Evolutionary conservation across 2,797 vertebrate genomes (phyloP), one percentile per base, ranked within the genome.

Genomic region (Poecile montanus): DNA sequence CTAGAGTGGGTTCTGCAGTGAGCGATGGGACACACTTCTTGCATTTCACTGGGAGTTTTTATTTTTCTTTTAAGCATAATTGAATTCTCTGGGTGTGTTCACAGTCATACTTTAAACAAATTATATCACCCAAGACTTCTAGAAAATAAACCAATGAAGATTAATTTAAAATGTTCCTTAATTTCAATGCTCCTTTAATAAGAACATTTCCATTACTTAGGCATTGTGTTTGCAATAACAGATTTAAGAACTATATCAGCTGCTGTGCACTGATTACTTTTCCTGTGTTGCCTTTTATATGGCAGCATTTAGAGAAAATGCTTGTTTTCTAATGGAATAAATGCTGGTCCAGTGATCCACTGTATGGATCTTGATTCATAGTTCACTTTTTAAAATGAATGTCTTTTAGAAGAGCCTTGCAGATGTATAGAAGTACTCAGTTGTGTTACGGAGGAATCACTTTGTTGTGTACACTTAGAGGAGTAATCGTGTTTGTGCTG

Each of bases 351-450:
- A 36, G 42, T 60, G 40, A 71, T 73, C 36, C 12, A 16, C 76
- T 77, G 23, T 47, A 40, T 1, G 13, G 60, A 71, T 44, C 53
- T 74, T 15, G 2, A 54, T 72, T 82, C 79, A 9, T 32, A 85
- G n/a, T 40, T 77, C 16, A 32, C 54, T 80, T 80, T 73, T 74
- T 15, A 25, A 85, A 88, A 80, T 5, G 45, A 68, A 40, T 17
- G 8, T 13, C 44, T 95, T 95, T 68, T 38, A 81, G 61, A 51
- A 61, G 50, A 77, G 36, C 40, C 20, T 70, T 80, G n/a, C 19
- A 36, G 42, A 15, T 27, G 19, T 44, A 1, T 21, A 58, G 53
- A 68, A 76, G 54, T 48, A 71, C 1, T 73, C 0, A 0, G 30
- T 53, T 66, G 15, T 67, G n/a, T 65, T 65, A 25, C 68, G 25